A percentile compares a stretch with the other conserved stretches of the same genome.
phyloP scores from a whole-genome alignment of 2,888 invertebrate species.

The Hemistola chrysoprasaria region DNA sequence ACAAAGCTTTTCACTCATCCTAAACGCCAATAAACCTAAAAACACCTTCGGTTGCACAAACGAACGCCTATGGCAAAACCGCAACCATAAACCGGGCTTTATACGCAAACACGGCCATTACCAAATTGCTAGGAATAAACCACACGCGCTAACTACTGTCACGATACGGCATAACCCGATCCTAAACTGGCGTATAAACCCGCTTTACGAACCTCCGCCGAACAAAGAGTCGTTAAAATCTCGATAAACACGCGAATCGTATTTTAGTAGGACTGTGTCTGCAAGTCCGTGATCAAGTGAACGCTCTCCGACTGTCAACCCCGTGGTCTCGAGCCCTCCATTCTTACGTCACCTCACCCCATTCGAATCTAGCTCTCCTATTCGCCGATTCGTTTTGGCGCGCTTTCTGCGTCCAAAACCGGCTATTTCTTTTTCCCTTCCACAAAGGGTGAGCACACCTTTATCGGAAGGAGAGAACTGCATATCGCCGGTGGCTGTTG shows the following conservation, averaged over 20 bases:
- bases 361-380: conserved; percentile 50
- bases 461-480: conserved; percentile 55
- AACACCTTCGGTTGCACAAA: conserved; percentile 77
- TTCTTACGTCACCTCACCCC: conserved; percentile 80
- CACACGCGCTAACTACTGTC: conserved; percentile 68
- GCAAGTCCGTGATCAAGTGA: conserved; percentile 71
- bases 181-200: conserved; percentile 60
- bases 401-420: conserved; percentile 65
- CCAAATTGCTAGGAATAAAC: conserved; percentile 69
- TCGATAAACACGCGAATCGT: conserved; percentile 48
- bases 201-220: conserved; percentile 59
- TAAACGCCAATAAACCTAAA: conserved; percentile 73
- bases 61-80: conserved; percentile 69
- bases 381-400: conserved; percentile 74
- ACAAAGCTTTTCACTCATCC: conserved; percentile 73
- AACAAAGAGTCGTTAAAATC: conserved; percentile 76
- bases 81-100: conserved; percentile 66
- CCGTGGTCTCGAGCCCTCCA: conserved; percentile 58
- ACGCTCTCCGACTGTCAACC: conserved; percentile 75
- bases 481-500: conserved; percentile 47
- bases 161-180: conserved; percentile 53
- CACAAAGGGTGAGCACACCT: conserved; percentile 38
- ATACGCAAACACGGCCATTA: conserved; percentile 59
- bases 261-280: conserved; percentile 60
- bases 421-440: conserved; percentile 48